phyloP scores from a whole-genome alignment of 2,888 invertebrate genomes.

The Pachliopta kotzebuea region DNA sequence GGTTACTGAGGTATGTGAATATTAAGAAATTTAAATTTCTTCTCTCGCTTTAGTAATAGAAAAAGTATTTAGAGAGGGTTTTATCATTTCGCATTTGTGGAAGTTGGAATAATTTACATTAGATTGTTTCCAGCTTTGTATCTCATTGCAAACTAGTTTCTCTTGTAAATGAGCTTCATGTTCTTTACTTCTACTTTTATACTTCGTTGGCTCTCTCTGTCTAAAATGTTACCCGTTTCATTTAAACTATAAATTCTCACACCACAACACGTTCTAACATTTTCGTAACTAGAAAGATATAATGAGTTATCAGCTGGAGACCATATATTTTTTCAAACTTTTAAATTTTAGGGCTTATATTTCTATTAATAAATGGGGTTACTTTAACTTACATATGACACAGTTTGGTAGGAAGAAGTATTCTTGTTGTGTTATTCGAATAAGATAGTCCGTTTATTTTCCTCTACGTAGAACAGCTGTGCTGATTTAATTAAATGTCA shows the following conservation, averaged over 20 bases:
- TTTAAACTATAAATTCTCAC: no score
- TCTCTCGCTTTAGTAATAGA: neutral
- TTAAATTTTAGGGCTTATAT: no score
- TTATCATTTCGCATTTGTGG: neutral
- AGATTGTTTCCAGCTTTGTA: slow-evolving; percentile 1
- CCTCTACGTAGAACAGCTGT: slow-evolving; percentile 11
- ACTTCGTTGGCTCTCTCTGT: neutral
- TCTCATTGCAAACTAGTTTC: neutral
- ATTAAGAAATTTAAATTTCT: neutral
- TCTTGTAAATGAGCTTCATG: neutral
- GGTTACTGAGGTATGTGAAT: neutral
- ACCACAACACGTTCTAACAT: no score
- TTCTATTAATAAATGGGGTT: no score
- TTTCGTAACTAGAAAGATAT: neutral
- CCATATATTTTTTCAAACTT: no score
- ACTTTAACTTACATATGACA: no score
- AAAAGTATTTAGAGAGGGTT: neutral
- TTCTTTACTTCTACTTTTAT: neutral
- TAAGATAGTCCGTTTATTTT: slow-evolving; percentile 4
- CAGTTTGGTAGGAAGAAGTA: no score
- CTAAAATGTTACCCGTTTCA: neutral
- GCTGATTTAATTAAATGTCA: slow-evolving; percentile 26
- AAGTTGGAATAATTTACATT: neutral
- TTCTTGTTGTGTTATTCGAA: neutral
- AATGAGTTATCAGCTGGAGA: no score